Evolutionary conservation across 2,888 invertebrate genomes (phyloP), one percentile per base, ranked within the genome.

Genomic region (Platycheirus rosarum): DNA sequence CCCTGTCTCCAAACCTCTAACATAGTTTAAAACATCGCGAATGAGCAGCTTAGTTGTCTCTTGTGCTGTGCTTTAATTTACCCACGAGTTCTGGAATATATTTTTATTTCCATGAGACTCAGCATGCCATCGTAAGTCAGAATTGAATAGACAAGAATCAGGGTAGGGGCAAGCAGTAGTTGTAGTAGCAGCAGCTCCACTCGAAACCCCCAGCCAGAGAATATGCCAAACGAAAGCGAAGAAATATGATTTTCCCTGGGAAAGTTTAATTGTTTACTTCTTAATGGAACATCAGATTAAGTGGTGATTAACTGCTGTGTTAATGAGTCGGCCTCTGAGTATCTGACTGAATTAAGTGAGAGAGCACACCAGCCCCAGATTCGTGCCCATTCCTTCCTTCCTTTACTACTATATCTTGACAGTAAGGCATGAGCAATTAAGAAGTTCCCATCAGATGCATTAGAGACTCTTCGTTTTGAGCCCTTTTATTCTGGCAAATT

Each of bases 201-300:
- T 26, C 29, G 49, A 14, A 23, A 1, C 32, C 23, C 20, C 23
- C 20, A 46, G 1, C 16, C 18, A 23, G 20, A 23, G 13, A 53
- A 44, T 14, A 62, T 44, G 35, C 63, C 26, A 63, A 35, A 32
- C 18, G 76, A 66, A 66, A 70, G 44, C 76, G 46, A 82, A 63
- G 62, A 82, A 68, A 49, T 77, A 68, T 77, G 77, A 77, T 68
- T 77, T 82, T 77, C 63, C 77, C 71, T 32, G 29, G 8, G 29
- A 32, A 32, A 32, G 8, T 32, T 32, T 32, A 32, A 32, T 32
- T 32, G 29, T 32, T 32, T 32, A 82, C 77, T 77, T 66, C 82
- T 77, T 82, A 82, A 82, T 82, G 77, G 82, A 49, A 71, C 71
- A 73, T 82, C 82, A 82, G 77, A 82, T 82, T 82, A 82, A 82